Percentiles rank a stretch among this genome's conserved stretches.
Conservation (phyloP, 1,140 invertebrate species). For the Eriosoma lanigerum region DNA sequence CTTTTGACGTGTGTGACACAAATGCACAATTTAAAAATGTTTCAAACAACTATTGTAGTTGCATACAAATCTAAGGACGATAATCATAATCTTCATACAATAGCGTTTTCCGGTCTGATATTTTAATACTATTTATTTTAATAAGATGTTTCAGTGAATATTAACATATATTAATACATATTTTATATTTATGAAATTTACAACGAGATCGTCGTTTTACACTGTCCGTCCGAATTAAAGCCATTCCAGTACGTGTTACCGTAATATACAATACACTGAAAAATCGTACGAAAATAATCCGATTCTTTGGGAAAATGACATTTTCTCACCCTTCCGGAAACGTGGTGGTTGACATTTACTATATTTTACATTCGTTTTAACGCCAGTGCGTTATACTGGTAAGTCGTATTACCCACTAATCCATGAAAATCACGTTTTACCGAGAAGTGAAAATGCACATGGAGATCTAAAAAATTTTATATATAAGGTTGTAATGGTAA, state of each 20-base stretch:
- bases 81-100: too few relatives aligned
- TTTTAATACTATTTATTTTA: too few relatives aligned
- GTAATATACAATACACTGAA: not conserved
- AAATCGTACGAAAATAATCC: constrained; percentile 17
- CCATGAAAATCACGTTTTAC: not conserved
- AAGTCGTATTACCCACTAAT: not conserved
- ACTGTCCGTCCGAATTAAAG: not conserved
- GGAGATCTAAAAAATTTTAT: not conserved
- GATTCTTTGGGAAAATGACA: constrained; percentile 31
- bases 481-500: not conserved
- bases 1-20: too few relatives aligned
- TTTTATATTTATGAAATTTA: too few relatives aligned
- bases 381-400: not conserved
- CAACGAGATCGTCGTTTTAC: too few relatives aligned
- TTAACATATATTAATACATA: too few relatives aligned
- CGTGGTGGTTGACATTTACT: constrained; percentile 24
- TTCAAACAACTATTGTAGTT: too few relatives aligned
- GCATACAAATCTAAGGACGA: too few relatives aligned
- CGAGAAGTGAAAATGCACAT: not conserved
- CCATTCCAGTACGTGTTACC: not conserved
- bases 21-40: too few relatives aligned
- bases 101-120: too few relatives aligned
- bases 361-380: constrained; percentile 33
- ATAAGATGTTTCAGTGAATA: too few relatives aligned
- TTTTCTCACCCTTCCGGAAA: constrained; percentile 20